These are phyloP conservation scores for Pollicipes pollicipes DNA, from an alignment of 1,140 invertebrate genomes.

Conservation along the genomic window DNA sequence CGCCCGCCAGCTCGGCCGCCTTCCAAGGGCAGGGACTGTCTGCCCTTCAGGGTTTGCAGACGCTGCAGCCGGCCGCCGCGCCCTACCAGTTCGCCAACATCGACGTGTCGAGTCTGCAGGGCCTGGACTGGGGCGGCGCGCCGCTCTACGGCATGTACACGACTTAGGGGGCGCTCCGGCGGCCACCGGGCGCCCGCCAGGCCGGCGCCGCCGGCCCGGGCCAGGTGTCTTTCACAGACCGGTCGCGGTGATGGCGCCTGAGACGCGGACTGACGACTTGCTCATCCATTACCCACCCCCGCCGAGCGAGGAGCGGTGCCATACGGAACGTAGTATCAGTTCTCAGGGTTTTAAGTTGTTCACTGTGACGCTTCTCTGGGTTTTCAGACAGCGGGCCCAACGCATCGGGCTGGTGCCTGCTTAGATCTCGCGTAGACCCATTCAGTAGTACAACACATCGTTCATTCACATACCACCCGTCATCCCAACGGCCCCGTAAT, in stretches of 20 bases:
- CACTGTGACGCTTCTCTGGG: not conserved
- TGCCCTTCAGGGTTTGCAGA: conserved; percentile 33
- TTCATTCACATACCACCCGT: not conserved
- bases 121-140: conserved; percentile 58
- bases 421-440: not conserved
- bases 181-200: too few species aligned
- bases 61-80: conserved; percentile 27
- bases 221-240: not conserved
- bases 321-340: not conserved
- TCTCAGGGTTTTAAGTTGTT: not conserved
- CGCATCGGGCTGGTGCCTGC: not conserved
- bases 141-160: conserved; percentile 3
- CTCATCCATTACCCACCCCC: not conserved
- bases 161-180: not conserved
- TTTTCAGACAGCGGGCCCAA: too few species aligned
- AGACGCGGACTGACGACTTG: not conserved
- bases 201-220: too few species aligned
- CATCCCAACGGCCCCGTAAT: too few species aligned
- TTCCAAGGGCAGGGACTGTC: conserved; percentile 6
- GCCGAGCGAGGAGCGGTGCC: too few species aligned
- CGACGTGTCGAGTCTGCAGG: conserved; percentile 77
- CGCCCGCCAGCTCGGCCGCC: not conserved
- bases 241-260: not conserved
- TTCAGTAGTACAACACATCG: not conserved
- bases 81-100: conserved; percentile 51